A percentile compares a stretch with the other conserved stretches of the same genome.
Evolutionary conservation across 2,888 invertebrate genomes (phyloP).

Genomic region (Nematopogon swammerdamellus): DNA sequence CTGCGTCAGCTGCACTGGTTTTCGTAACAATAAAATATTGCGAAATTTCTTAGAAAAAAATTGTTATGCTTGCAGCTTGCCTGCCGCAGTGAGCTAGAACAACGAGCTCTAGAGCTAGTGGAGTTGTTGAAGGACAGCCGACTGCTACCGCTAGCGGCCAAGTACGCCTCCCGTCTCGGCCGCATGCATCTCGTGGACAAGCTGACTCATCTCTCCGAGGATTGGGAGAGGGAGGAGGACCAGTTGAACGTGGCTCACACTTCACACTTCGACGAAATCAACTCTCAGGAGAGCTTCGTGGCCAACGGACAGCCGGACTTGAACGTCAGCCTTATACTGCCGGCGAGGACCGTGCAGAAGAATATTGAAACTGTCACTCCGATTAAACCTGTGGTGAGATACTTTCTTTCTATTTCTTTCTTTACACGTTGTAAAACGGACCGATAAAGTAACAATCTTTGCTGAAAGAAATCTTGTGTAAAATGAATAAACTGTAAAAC

Average conservation of each 20-base stretch:
- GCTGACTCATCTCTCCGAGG: constrained; percentile 58
- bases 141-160: constrained; percentile 79
- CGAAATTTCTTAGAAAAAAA: too few species aligned
- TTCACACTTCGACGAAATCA: constrained; percentile 25
- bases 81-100: constrained; percentile 79
- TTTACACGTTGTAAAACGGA: too few species aligned
- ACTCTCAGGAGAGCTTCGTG: constrained; percentile 39
- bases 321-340: constrained; percentile 42
- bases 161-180: constrained; percentile 79
- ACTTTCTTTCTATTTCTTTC: too few species aligned
- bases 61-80: constrained; percentile 80
- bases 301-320: constrained; percentile 29
- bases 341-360: constrained; percentile 33
- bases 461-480: too few species aligned
- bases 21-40: too few species aligned
- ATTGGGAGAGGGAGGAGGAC: constrained; percentile 35
- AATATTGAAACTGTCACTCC: constrained; percentile 27
- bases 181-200: constrained; percentile 77
- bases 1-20: too few species aligned
- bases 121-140: constrained; percentile 75
- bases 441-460: too few species aligned
- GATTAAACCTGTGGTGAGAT: constrained; percentile 44
- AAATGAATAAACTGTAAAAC: too few species aligned
- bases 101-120: constrained; percentile 82
- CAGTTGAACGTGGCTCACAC: constrained; percentile 30